Base-by-base conservation (phyloP, 2,888 invertebrate genomes). In the Cataglyphis albicans region DNA sequence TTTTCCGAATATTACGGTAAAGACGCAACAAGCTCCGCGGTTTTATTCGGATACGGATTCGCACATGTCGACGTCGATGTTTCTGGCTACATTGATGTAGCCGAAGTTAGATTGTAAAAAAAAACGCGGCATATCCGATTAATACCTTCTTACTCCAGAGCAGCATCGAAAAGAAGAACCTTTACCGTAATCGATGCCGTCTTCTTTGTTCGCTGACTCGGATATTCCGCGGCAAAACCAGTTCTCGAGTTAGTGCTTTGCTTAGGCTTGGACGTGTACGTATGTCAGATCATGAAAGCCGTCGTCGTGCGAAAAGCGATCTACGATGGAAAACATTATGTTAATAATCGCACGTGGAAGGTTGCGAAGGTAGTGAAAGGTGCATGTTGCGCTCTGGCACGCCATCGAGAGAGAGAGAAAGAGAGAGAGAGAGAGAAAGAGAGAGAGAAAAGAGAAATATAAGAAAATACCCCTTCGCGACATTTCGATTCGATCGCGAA, bases 151-250 rank as follows among this genome's bases (percentile, higher is more conserved):
- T 52, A 7, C n/a, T 18, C 48, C 1, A 18, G 48, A 48, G 41
- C 3, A 41, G 10, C 41, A 12, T 12, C 15, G 44, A 15, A 44
- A 44, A 44, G 44, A 44, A n/a, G 7, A n/a, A 52, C 52, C 7
- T 52, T 52, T 52, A 52, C 52, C 52, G 44, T 59, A 80, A 80
- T 72, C 44, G 44, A 80, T 61, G 44, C 73, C 25, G 73, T 25
- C 73, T 72, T 44, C 78, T 80, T 80, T 80, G 78, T 80, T 44
- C 72, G 78, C 32, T 12, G 35, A 21, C 44, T 72, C 44, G 73
- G 25, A 59, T 72, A 80, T 72, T 80, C 78, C 25, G 78, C 21
- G 78, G 73, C 72, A 59, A 80, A 80, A 80, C 78, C 73, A 72
- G 73, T 80, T 72, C 55, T 70, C 35, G 59, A 72, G 73, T 80